Evolutionary conservation across 2,888 invertebrate species (phyloP).

Genomic region (Plutella xylostella): DNA sequence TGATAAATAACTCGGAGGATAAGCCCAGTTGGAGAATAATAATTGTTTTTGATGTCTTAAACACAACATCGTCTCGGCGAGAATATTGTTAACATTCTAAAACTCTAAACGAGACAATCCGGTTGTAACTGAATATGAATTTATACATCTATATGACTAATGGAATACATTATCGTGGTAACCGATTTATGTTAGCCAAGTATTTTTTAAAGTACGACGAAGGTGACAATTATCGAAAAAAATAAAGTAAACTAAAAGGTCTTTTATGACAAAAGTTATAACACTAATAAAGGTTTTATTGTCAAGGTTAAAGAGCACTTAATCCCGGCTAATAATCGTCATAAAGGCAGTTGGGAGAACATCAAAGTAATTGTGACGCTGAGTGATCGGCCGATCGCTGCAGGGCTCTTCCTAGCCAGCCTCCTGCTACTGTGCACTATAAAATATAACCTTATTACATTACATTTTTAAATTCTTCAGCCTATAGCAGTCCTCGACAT

Average conservation of each 20-base stretch:
- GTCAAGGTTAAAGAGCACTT: slow-evolving; percentile 2
- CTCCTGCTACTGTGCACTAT: too few species aligned
- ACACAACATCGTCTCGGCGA: slow-evolving; percentile 44
- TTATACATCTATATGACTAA: slow-evolving; percentile 3
- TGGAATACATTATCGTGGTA: background rate
- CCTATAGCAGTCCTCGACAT: too few species aligned
- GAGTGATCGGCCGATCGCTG: background rate
- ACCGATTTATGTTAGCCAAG: background rate
- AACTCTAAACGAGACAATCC: slow-evolving; percentile 7
- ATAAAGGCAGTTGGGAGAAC: slow-evolving; percentile 1
- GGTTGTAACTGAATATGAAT: slow-evolving; percentile 4
- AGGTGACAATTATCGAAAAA: background rate
- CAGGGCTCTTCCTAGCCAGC: slow-evolving; percentile 1
- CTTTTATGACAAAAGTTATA: background rate
- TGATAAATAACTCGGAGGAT: slow-evolving; percentile 65
- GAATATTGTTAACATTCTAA: slow-evolving; percentile 21
- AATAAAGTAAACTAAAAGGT: background rate
- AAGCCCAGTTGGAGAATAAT: slow-evolving; percentile 60
- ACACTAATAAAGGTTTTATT: slow-evolving; percentile 1
- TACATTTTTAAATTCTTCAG: too few species aligned
- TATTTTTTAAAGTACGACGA: too few species aligned
- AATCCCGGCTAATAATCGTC: slow-evolving; percentile 5
- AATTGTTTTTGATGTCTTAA: slow-evolving; percentile 69
- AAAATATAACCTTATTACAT: too few species aligned
- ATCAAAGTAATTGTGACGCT: slow-evolving; percentile 1